Evolutionary conservation across 2,888 invertebrate genomes (phyloP), one percentile per base, ranked within the genome.

Genomic region (Hartigia nigra): DNA sequence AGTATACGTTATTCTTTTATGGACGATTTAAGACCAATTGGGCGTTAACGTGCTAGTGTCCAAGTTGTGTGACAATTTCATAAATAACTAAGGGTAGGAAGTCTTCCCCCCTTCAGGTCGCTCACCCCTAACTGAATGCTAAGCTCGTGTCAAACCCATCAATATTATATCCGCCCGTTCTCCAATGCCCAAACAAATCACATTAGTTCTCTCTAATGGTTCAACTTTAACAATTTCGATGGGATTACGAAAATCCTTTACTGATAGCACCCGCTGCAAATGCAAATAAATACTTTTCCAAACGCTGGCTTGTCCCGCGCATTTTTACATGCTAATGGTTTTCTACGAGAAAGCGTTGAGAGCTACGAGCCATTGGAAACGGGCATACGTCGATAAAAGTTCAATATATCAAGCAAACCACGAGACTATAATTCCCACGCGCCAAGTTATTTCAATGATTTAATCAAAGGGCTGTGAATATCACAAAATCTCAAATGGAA

Each of bases 141-240:
- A 82, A 84, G 81, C 83, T 79, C 81, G 82, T 83, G 88, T 89
- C 88, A 87, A 90, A 90, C 86, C 87, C 86, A 87, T 89, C 90
- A 87, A 90, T 90, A 88, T 86, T 86, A 86, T 82, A 87, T 87
- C 85, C 85, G 79, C 77, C 85, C 84, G 83, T 81, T 82, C 83
- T 82, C 83, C 83, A 82, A 82, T 78, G 80, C 82, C 82, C 81
- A 82, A 84, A 86, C 85, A 87, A 89, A 88, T 89, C 85, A 84
- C 86, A 87, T 89, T 89, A 87, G 86, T 87, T 85, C 84, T 81
- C 84, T 86, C 84, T 87, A 85, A 86, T 87, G 87, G 87, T 84
- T 86, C 81, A 88, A 88, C 89, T 90, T 90, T 87, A 86, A 88
- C 88, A 88, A 90, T 90, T 90, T 90, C 88, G 90, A 89, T 89